Evolutionary conservation across 2,888 invertebrate genomes (phyloP).

Genomic region (Cheilosia pagana): DNA sequence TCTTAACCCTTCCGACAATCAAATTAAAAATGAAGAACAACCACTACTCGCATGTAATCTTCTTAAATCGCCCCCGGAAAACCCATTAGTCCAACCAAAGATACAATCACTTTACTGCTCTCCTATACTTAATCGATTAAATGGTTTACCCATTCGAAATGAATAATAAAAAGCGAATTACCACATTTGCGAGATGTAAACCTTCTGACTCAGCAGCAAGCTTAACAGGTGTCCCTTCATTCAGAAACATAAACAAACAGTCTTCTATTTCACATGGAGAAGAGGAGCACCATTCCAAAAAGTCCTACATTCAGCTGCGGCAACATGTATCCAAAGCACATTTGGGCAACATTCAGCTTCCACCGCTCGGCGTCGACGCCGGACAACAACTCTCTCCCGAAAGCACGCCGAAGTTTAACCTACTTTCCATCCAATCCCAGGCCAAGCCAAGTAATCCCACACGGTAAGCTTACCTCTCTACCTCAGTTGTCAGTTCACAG

Average conservation of each 20-base stretch:
- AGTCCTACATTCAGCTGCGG: conserved; percentile 24
- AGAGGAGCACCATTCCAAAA: not conserved
- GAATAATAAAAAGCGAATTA: conserved; percentile 46
- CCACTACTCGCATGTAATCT: not conserved
- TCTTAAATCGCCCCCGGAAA: not conserved
- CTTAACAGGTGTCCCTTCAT: conserved; percentile 46
- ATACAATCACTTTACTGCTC: not conserved
- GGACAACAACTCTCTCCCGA: conserved; percentile 26
- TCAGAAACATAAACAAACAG: conserved; percentile 5
- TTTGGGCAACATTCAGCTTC: conserved; percentile 45
- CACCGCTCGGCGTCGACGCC: conserved; percentile 31
- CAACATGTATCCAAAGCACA: conserved; percentile 40
- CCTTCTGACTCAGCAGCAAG: conserved; percentile 26
- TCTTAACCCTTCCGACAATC: too few relatives aligned
- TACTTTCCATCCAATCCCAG: conserved; percentile 43
- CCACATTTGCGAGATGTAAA: conserved; percentile 5
- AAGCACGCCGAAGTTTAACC: conserved; percentile 56
- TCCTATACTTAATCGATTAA: conserved; percentile 22
- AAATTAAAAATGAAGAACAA: too few relatives aligned
- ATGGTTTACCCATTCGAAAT: conserved; percentile 27
- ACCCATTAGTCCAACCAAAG: not conserved
- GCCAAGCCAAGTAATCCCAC: conserved; percentile 1
- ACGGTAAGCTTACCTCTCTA: not conserved
- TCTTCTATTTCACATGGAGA: not conserved
- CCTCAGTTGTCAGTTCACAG: not conserved